These are phyloP conservation scores for Buceros bicornis DNA, from an alignment of 2,797 vertebrate genomes.

Conservation along the genomic window DNA sequence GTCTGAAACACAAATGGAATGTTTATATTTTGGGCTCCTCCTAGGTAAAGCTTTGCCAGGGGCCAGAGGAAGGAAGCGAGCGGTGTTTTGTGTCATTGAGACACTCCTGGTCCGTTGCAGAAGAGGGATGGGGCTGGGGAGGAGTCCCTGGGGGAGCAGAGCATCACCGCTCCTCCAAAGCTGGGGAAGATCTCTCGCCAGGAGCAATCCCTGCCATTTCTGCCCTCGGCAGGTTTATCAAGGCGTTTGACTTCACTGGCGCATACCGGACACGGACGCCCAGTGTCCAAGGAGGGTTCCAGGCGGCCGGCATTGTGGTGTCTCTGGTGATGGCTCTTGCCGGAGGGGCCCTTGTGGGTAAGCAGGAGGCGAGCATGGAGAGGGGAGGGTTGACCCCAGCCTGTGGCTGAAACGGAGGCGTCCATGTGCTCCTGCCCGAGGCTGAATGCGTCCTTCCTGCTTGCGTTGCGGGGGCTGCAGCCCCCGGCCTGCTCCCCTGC, in stretches of 20 bases:
- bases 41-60: not conserved
- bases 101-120: not conserved
- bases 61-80: not conserved
- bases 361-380: conserved; percentile 49
- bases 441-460: rapidly evolving
- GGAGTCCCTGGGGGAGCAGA: not conserved
- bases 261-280: conserved; percentile 45
- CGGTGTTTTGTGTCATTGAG: rapidly evolving
- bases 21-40: not conserved
- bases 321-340: conserved; percentile 88
- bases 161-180: not conserved
- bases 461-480: not conserved
- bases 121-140: not conserved
- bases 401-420: not conserved
- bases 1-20: not conserved
- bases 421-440: rapidly evolving
- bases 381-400: not conserved
- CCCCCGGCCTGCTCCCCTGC: not conserved
- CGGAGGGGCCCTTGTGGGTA: conserved; percentile 91
- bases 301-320: conserved; percentile 90
- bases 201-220: not conserved
- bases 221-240: conserved; percentile 78
- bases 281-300: conserved; percentile 87
- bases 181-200: not conserved
- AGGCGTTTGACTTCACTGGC: conserved; percentile 80